Evolutionary conservation across 2,888 invertebrate species (phyloP), one percentile per base, ranked within the genome.

Genomic region (Brachyptera risi): DNA sequence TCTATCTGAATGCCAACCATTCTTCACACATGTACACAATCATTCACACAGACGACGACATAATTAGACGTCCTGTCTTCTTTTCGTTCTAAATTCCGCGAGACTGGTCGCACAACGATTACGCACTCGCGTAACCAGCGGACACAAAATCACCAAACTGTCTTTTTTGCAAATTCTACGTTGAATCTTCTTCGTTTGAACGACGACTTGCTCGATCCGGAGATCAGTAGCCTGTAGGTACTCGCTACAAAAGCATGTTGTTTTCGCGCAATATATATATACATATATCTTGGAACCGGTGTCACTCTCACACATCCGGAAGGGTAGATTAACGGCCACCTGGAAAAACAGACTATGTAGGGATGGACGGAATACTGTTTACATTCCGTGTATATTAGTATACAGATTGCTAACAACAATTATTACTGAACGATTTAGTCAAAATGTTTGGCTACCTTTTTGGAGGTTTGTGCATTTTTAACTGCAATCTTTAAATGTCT

Each of bases 401-500:
- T 19, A 19, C 44, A n/a, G n/a, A n/a, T n/a, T n/a, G n/a, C n/a
- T n/a, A n/a, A n/a, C n/a, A n/a, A n/a, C n/a, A n/a, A n/a, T n/a
- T n/a, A n/a, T n/a, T 27, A 17, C 17, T 24, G n/a, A 26, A 17
- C 31, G 27, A 27, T 26, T 31, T 31, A 51, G 15, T 19, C 13
- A 11, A 51, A 51, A 5, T n/a, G n/a, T 37, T 37, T 21, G 54
- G 21, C 54, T 54, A 54, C 38, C 58, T 49, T 58, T 31, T 37
- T n/a, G 15, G 44, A 40, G 47, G 21, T 42, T 42, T 47, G 27
- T 40, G 47, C 42, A 26, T 37, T 49, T 40, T 37, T 58, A 47
- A 47, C 44, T 58, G 35, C 58, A 49, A 44, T 58, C 58, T 58
- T 27, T 58, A 26, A 31, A 58, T 19, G 49, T 31, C 58, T 58